Base-by-base conservation (phyloP, 2,797 vertebrate species). In the Enteromius trimaculatus region DNA sequence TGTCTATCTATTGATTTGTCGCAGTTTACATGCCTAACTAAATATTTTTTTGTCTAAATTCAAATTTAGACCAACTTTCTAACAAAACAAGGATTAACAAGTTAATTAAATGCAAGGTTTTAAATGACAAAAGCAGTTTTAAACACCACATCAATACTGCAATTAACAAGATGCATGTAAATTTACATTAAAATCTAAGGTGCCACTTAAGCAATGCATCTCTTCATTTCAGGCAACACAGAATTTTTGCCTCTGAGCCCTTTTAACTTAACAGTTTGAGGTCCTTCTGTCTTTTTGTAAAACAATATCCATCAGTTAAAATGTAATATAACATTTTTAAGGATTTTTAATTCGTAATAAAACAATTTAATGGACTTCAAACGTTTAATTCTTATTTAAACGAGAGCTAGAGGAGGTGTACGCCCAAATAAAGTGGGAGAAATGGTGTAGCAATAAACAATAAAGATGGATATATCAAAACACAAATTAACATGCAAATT, bases 91-190 rank as follows among this genome's bases (percentile, higher is more conserved):
- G 2, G 19, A 21, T 37, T 53, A 34, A 53, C 55, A 23, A 55
- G 34, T 11, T 16, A 3, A 39, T 10, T 58, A 34, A 34, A 53
- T 21, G 3, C 19, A n/a, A 10, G 26, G 31, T 21, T 51, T 53
- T 53, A 53, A 44, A 74, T 74, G 19, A 74, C 49, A 53, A 49
- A 53, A 74, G 34, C 19, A 0, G 29, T 74, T 37, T 53, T 1
- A 53, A 74, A 74, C 29, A 37, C 6, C 11, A 53, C 29, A 74
- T 53, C 71, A 53, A 74, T 74, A 37, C 0, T 7, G 19, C 71
- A 74, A 37, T 74, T 74, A 53, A 74, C 19, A 53, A 74, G 49
- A 53, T 31, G 6, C 47, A 74, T 74, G 29, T 19, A 37, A 74
- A 34, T 8, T n/a, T 49, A 74, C 49, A 21, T 31, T 5, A n/a